Evolutionary conservation across 2,888 invertebrate genomes (phyloP), one percentile per base, ranked within the genome.

Genomic region (Fragum fragum): DNA sequence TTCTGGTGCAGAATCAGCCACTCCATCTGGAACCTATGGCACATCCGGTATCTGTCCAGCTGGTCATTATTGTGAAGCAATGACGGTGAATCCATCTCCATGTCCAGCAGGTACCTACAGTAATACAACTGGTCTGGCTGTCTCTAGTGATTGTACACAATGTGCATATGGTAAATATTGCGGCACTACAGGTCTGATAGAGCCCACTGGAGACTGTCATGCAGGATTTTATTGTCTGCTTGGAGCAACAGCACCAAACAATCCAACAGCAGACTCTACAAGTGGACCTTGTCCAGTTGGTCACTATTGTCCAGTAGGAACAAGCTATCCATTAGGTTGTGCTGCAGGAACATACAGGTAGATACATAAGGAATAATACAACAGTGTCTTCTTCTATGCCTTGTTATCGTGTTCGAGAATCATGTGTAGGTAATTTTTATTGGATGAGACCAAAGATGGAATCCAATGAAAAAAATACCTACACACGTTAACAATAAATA

Each of bases 221-320:
- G 83, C 91, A 11, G 89, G 93, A 26, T 94, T 88, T 80, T 93
- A 91, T 86, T 93, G 93, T 78, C 86, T 82, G 14, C 61, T 81
- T 18, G 88, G 87, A 39, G 89, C 94, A 3, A 77, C 81, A 0
- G 87, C 89, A 14, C 79, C 93, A 1, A 90, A 88, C 9, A 93
- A 93, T 14, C 89, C 83, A 79, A 91, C 93, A 72, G 87, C 88
- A 16, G 91, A 89, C 1, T 53, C 79, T 1, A 92, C 94, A 36
- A 92, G 93, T 32, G 93, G 81, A 61, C 91, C 90, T 0, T 94
- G 93, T 77, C 90, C 93, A 0, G 70, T 86, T 16, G 94, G 94
- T 1, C 89, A 92, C 84, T 94, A 93, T 79, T 94, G 94, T 82
- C 91, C 91, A 21, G 79, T 63, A n/a, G 93, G 92, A 28, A 93